Base-by-base conservation (phyloP, 2,888 invertebrate species). In the Drosophila macrothrix region DNA sequence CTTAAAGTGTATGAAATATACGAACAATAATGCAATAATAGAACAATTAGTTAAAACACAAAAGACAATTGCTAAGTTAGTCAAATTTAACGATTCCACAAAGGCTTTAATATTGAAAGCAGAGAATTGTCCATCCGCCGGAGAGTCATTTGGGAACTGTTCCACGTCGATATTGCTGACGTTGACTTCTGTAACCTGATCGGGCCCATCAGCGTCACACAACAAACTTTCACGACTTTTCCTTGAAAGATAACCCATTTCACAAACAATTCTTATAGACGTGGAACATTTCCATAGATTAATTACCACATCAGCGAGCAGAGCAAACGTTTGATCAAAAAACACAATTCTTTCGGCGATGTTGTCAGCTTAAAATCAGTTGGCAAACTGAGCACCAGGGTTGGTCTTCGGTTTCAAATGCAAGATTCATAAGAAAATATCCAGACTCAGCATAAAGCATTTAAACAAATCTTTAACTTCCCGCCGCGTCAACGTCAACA, bases 21-120 rank as follows among this genome's bases (percentile, higher is more conserved):
- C 6, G 1, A 84, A 1, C 49, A 84, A 29, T 5, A 82, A 10
- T 6, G 72, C 9, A 33, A 84, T 19, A 49, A 84, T 67, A 14
- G 37, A 65, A 7, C 59, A 65, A 43, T 87, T 87, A 12, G 78
- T 82, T 0, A 69, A 3, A 14, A 77, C 12, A 29, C 90, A 84
- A 14, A 87, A 7, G 0, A 60, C 35, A 14, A 84, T 43, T 10
- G 62, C 52, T 14, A 75, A 55, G 16, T 14, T 60, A 0, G 33
- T 65, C 49, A 71, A 73, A 19, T 60, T 70, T 0, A 31, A 29
- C 0, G 35, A 29, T 2, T 6, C 41, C 1, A 55, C 6, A 25
- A 46, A 41, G 1, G 4, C 1, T 22, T 12, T 31, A 25, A 28
- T 1, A 7, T 33, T 62, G 37, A 6, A 66, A 4, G 29, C 4